Evolutionary conservation across 2,797 vertebrate species (phyloP).

Genomic region (Typhlichthys subterraneus): DNA sequence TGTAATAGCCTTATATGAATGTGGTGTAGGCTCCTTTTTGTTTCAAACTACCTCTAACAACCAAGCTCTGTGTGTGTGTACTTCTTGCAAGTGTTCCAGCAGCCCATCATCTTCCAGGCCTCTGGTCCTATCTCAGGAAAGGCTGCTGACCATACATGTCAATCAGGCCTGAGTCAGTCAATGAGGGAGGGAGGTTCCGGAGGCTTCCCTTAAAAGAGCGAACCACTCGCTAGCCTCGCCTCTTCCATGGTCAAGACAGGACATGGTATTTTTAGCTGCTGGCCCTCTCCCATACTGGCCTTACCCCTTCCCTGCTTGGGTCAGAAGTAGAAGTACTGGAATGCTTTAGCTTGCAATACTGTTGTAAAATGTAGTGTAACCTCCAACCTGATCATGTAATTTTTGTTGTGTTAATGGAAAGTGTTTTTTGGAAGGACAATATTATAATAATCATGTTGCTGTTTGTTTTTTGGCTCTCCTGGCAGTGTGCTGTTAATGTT

Average conservation of each 20-base stretch:
- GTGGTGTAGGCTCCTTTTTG: no score
- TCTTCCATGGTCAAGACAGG: slow-evolving; percentile 30
- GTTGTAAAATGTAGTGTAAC: no score
- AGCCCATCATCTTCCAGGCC: slow-evolving; percentile 1
- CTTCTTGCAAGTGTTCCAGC: background rate
- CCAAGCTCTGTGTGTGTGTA: slow-evolving; percentile 22
- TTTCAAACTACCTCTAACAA: background rate
- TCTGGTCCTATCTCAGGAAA: slow-evolving; percentile 18
- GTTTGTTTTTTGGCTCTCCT: no score
- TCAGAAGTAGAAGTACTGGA: background rate
- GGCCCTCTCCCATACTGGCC: background rate
- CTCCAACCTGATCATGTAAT: no score
- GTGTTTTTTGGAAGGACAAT: no score
- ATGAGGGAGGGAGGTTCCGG: slow-evolving; percentile 13
- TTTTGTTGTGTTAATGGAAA: no score
- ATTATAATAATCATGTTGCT: no score
- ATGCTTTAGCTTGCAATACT: background rate
- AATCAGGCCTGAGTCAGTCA: slow-evolving; percentile 19
- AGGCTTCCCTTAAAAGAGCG: slow-evolving; percentile 58
- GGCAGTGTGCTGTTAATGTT: no score
- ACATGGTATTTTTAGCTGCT: slow-evolving; percentile 35
- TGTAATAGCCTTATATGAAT: no score
- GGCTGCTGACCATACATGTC: slow-evolving; percentile 59
- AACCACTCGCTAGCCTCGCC: slow-evolving; percentile 36
- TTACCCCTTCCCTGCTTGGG: background rate